Evolutionary conservation across 2,113 vertebrate genomes (phyloP).

Genomic region (Entelurus aequoreus): DNA sequence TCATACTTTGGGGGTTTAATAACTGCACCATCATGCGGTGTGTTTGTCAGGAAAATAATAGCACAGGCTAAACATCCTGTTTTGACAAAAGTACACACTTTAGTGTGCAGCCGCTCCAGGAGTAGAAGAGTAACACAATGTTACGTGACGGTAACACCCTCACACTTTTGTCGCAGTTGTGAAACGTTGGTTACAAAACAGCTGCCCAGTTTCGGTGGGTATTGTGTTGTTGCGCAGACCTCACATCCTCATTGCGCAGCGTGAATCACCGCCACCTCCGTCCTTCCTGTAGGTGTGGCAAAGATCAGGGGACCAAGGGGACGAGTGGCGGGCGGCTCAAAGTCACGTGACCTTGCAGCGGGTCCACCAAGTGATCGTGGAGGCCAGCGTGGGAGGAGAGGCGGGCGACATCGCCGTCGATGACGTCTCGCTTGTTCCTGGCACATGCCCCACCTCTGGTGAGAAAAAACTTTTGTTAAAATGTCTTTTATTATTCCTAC

Average conservation of each 20-base stretch:
- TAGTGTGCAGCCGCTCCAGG: too few species aligned
- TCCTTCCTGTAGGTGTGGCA: conserved; percentile 72
- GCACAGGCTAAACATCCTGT: too few species aligned
- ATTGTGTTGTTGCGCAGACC: conserved; percentile 47
- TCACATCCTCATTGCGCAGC: conserved; percentile 61
- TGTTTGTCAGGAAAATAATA: too few species aligned
- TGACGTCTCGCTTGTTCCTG: conserved; percentile 55
- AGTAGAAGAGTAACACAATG: too few species aligned
- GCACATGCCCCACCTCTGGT: conserved; percentile 63
- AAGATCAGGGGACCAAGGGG: conserved; percentile 57
- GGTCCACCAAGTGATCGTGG: conserved; percentile 66
- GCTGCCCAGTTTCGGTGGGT: conserved; percentile 31
- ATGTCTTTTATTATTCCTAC: background rate
- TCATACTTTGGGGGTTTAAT: too few species aligned
- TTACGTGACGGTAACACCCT: too few species aligned
- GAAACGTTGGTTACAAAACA: conserved; percentile 57
- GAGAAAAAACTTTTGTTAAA: conserved; percentile 6
- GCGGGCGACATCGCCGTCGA: conserved; percentile 71
- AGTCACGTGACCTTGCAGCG: conserved; percentile 54
- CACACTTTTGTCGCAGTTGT: conserved; percentile 44
- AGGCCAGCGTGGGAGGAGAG: conserved; percentile 65
- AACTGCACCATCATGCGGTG: too few species aligned
- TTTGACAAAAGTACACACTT: too few species aligned
- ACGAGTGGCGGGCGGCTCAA: conserved; percentile 61
- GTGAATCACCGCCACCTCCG: conserved; percentile 41